These are phyloP conservation scores for Colius striatus DNA, from an alignment of 2,113 vertebrate species.

Conservation along the genomic window DNA sequence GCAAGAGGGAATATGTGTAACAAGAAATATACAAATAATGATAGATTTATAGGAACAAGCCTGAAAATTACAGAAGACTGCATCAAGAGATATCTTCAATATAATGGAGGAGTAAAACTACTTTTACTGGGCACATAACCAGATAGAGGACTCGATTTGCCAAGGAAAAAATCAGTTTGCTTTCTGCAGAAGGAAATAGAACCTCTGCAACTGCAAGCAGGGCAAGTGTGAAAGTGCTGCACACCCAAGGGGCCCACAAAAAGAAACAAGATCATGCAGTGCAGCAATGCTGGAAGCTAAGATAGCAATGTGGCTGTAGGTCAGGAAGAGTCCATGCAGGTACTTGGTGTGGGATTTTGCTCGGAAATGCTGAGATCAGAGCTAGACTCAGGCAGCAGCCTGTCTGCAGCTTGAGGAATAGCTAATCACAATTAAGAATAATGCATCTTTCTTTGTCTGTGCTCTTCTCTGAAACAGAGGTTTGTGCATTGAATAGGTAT, in stretches of 20 bases:
- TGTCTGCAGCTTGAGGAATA: neutral
- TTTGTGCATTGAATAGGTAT: no score
- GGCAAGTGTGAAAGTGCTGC: neutral
- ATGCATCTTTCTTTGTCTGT: neutral
- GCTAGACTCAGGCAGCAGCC: neutral
- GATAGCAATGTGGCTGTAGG: neutral
- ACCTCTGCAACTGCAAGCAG: neutral
- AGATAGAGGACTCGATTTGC: fast-evolving
- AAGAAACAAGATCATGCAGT: fast-evolving
- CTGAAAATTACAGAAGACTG: neutral
- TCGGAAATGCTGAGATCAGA: neutral
- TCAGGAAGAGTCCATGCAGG: neutral
- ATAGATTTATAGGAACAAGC: neutral
- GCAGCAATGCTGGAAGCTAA: neutral
- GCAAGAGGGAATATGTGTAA: neutral
- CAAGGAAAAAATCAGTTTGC: neutral
- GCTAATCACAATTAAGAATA: neutral
- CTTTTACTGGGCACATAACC: fast-evolving
- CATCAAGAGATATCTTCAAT: neutral
- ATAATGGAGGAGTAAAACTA: neutral
- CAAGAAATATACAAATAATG: neutral
- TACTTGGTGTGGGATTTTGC: neutral
- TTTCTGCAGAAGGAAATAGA: neutral
- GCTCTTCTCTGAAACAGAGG: neutral
- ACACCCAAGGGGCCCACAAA: fast-evolving